Evolutionary conservation across 2,888 invertebrate species (phyloP), one percentile per base, ranked within the genome.

Genomic region (Caenorhabditis virilis): DNA sequence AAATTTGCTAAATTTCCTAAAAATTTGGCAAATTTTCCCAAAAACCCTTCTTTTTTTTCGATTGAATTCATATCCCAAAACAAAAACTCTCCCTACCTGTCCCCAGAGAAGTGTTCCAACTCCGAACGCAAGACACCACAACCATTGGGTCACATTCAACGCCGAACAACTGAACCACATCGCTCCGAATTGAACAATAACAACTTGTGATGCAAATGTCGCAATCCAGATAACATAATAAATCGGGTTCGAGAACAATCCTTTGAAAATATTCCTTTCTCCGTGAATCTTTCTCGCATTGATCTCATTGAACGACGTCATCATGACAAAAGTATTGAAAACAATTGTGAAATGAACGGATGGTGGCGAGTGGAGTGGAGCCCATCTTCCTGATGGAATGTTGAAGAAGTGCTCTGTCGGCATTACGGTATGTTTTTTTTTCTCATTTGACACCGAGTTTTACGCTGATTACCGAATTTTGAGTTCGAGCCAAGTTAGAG

Each of bases 261-360:
- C 97, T 71, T 79, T 89, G 87, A 98, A 92, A 82, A 98, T 92
- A 86, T 98, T 97, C 78, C 98, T 88, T 87, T 99, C 95, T 73
- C 97, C 97, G 87, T 98, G 98, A 83, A 98, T 98, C 88, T 98
- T 98, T 83, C 98, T 89, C 72, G 97, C 95, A 87, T 99, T 98
- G 85, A 98, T 93, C 88, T 99, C 98, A 88, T 99, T 98, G 88
- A 97, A 98, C 73, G 99, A 88, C 15, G 98, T 98, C 98, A 98
- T 99, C 93, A 99, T 92, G 74, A 98, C 98, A 87, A 98, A 98
- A 95, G 87, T 93, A 87, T 99, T 98, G 88, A 99, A 99, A 84
- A 98, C 97, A 84, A 98, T 91, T 55, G 98, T 99, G 87, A 97
- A 98, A 87, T 98, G 98, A 86, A 93, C 91, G 41, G 93, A 90